Percentiles rank a stretch among this genome's conserved stretches.
These are phyloP conservation scores for Thaumetopoea pityocampa DNA, from an alignment of 1,140 invertebrate species.

Conservation along the genomic window DNA sequence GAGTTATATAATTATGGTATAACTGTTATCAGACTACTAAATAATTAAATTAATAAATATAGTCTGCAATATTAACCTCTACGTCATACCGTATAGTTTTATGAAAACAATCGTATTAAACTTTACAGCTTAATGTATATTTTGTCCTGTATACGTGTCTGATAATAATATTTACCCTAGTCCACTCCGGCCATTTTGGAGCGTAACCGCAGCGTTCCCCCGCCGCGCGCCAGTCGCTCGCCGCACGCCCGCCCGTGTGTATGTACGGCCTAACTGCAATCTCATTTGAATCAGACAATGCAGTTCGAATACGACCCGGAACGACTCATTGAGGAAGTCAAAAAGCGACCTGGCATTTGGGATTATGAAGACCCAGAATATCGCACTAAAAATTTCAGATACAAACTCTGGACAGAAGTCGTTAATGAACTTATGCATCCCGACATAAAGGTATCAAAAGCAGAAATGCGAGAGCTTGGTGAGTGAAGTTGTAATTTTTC, in stretches of 20 bases:
- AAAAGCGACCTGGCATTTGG: slow-evolving; percentile 62
- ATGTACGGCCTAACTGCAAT: neutral
- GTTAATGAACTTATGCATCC: slow-evolving; percentile 45
- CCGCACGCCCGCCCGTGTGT: slow-evolving; percentile 43
- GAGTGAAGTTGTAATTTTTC: slow-evolving; percentile 16
- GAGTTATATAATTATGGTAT: too few species aligned
- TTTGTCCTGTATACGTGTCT: slow-evolving; percentile 15
- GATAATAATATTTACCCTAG: slow-evolving; percentile 32
- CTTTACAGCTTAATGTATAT: neutral
- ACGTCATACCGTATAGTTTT: too few species aligned
- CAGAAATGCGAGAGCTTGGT: slow-evolving; percentile 61
- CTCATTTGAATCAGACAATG: slow-evolving; percentile 18
- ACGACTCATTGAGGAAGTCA: slow-evolving; percentile 54
- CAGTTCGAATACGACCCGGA: slow-evolving; percentile 68
- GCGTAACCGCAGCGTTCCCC: slow-evolving; percentile 48
- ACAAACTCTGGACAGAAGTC: slow-evolving; percentile 54
- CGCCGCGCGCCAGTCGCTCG: slow-evolving; percentile 64
- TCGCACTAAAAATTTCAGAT: slow-evolving; percentile 39
- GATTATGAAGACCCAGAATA: slow-evolving; percentile 55
- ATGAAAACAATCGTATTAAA: too few species aligned
- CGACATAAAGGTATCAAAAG: slow-evolving; percentile 53
- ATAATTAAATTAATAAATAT: too few species aligned
- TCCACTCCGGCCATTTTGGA: slow-evolving; percentile 53
- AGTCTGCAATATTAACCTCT: too few species aligned
- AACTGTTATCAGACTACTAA: too few species aligned